Evolutionary conservation across 1,140 invertebrate species (phyloP).

Genomic region (Apis cerana): DNA sequence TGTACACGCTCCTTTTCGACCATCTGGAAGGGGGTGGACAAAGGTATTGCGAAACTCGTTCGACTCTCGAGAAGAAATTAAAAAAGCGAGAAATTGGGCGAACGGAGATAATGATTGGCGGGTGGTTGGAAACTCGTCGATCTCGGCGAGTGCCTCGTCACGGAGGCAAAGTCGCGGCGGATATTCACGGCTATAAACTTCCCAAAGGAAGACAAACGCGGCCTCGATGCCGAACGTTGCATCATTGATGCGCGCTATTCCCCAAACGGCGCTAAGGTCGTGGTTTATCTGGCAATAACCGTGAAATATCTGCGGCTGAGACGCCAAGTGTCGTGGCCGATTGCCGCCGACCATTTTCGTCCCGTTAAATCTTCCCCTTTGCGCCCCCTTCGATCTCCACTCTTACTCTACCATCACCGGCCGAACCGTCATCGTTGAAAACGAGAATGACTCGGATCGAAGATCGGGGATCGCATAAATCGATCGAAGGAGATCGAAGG

Average conservation of each 20-base stretch:
- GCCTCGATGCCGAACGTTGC: slow-evolving; percentile 75
- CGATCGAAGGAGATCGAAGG: slow-evolving; percentile 12
- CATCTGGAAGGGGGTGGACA: not conserved
- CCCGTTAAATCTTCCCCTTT: slow-evolving; percentile 69
- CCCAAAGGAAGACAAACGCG: slow-evolving; percentile 78
- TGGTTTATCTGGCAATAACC: slow-evolving; percentile 80
- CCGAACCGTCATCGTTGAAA: no score
- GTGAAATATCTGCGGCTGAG: slow-evolving; percentile 74
- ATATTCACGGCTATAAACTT: slow-evolving; percentile 76
- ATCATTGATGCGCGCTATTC: slow-evolving; percentile 80
- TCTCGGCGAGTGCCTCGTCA: slow-evolving; percentile 26
- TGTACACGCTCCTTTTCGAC: not conserved
- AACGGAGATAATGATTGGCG: no score
- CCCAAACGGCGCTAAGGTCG: slow-evolving; percentile 77
- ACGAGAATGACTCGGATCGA: not conserved
- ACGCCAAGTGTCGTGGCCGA: slow-evolving; percentile 70
- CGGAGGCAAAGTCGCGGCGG: slow-evolving; percentile 50
- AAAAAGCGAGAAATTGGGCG: no score
- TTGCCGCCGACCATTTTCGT: slow-evolving; percentile 70
- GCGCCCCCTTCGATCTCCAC: no score
- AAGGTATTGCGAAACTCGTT: no score
- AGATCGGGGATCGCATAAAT: not conserved
- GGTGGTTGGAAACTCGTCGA: not conserved
- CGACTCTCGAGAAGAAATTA: no score
- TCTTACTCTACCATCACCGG: no score